phyloP scores from a whole-genome alignment of 2,797 vertebrate species.

The Tokudaia tokunoshimensis region DNA sequence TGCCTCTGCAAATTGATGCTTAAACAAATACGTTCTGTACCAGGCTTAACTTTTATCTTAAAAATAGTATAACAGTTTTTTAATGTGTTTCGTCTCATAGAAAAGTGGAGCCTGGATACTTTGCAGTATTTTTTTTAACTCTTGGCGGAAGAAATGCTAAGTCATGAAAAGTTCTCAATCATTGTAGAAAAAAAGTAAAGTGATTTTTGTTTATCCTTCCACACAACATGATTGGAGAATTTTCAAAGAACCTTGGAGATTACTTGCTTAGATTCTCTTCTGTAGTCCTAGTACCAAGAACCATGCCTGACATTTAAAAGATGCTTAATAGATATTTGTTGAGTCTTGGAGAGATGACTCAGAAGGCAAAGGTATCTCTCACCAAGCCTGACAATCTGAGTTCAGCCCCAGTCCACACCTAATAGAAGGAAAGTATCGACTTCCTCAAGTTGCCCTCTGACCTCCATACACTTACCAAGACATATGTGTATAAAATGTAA shows the following conservation, averaged over 20 bases:
- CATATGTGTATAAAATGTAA: not conserved
- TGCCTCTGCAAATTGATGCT: not conserved
- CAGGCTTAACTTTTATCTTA: constrained; percentile 42
- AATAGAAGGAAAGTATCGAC: not conserved
- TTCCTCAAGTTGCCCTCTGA: not conserved
- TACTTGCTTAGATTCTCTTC: not conserved
- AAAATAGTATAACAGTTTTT: constrained; percentile 43
- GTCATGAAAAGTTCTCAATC: constrained; percentile 79
- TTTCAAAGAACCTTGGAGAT: constrained; percentile 73
- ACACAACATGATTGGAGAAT: constrained; percentile 56
- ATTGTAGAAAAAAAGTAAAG: constrained; percentile 71
- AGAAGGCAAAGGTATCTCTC: not conserved
- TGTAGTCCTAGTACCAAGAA: not conserved
- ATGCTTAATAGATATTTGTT: constrained; percentile 8
- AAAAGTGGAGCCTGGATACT: constrained; percentile 39
- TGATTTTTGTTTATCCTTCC: constrained; percentile 70
- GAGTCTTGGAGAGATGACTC: not conserved
- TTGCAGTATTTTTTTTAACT: constrained; percentile 31
- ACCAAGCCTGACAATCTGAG: not conserved
- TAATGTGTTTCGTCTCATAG: not conserved
- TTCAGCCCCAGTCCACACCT: not conserved
- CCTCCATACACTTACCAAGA: not conserved
- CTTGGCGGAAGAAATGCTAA: not conserved
- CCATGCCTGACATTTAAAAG: not conserved
- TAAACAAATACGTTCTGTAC: not conserved